phyloP scores from a whole-genome alignment of 2,888 invertebrate species.

The Dynastes grantii region DNA sequence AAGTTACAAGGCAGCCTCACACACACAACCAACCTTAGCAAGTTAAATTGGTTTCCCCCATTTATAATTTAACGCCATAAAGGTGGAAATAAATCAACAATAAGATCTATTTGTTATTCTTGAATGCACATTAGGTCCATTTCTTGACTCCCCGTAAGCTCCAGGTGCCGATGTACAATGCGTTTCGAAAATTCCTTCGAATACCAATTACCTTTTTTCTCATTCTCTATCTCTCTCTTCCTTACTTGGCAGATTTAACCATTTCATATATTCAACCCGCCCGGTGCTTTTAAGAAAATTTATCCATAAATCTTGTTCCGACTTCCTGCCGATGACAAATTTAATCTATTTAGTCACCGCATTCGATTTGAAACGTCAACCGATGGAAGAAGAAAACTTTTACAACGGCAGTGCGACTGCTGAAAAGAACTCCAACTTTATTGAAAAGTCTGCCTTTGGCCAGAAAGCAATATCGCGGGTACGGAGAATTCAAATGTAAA shows the following conservation, averaged over 20 bases:
- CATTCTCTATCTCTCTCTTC: neutral
- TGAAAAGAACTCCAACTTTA: conserved; percentile 41
- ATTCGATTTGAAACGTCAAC: conserved; percentile 45
- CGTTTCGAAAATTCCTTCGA: conserved; percentile 36
- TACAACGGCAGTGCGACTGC: conserved; percentile 19
- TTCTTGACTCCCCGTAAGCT: conserved; percentile 35
- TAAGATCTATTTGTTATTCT: conserved; percentile 38
- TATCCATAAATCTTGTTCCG: conserved; percentile 45
- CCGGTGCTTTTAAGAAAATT: conserved; percentile 42
- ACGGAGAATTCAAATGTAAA: conserved; percentile 43
- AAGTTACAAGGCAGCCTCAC: neutral
- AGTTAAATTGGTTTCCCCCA: conserved; percentile 27
- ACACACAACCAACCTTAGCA: neutral
- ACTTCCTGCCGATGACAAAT: conserved; percentile 48
- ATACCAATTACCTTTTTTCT: conserved; percentile 40
- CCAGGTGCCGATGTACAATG: conserved; percentile 40
- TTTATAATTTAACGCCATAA: conserved; percentile 29
- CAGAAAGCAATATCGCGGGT: conserved; percentile 40
- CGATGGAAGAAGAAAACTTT: conserved; percentile 43
- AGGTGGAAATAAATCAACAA: conserved; percentile 46
- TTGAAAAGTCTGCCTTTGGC: conserved; percentile 24
- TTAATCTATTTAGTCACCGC: conserved; percentile 48
- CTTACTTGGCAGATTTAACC: conserved; percentile 4
- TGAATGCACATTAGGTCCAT: conserved; percentile 23
- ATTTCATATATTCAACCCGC: conserved; percentile 26